These are phyloP conservation scores for Hypsibius dujardini DNA, from an alignment of 1,140 invertebrate genomes.

Conservation along the genomic window DNA sequence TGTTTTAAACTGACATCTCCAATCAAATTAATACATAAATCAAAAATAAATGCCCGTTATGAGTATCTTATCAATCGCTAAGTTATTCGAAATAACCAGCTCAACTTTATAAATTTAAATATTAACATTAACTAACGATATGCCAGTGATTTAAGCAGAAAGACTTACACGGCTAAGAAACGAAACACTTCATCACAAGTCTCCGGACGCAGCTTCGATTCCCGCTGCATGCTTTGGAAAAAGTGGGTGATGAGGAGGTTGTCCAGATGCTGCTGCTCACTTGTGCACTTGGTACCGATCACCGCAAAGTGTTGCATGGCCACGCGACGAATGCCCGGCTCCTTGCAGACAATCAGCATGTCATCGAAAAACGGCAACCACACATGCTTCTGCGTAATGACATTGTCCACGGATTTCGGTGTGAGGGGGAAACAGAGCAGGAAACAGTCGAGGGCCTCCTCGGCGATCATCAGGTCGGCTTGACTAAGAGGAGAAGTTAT, in stretches of 20 bases:
- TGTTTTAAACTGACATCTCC: no score
- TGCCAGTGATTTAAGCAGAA: no score
- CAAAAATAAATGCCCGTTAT: no score
- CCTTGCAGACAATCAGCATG: background rate
- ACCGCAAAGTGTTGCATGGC: background rate
- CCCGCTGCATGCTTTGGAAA: background rate
- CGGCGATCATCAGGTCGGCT: background rate
- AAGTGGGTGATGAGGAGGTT: background rate
- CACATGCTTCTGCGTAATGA: background rate
- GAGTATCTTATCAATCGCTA: no score
- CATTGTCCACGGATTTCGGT: background rate
- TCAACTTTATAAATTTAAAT: no score
- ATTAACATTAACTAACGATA: no score
- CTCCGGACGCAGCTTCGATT: slow-evolving; percentile 10
- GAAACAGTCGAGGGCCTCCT: background rate
- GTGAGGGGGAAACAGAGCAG: background rate
- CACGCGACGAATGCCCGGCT: background rate
- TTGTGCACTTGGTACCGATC: background rate
- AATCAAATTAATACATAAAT: no score
- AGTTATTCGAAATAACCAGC: no score
- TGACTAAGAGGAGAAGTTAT: background rate
- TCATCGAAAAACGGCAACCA: background rate
- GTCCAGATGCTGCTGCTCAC: background rate
- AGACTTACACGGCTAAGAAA: background rate
- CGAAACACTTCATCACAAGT: background rate